Evolutionary conservation across 1,140 invertebrate species (phyloP), one percentile per base, ranked within the genome.

Genomic region (Ephestia elutella): DNA sequence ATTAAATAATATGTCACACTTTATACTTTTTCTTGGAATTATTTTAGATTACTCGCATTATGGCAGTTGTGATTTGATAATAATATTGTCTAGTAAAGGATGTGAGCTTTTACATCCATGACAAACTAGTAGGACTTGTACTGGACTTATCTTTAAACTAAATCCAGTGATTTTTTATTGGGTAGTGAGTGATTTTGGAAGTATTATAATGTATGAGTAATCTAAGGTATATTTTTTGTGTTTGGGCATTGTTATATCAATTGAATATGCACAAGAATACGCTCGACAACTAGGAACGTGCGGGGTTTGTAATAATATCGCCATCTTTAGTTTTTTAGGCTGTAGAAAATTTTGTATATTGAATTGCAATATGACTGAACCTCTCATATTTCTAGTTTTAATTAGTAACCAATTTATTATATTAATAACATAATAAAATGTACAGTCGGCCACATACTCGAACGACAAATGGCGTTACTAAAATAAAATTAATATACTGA

Each of bases 1-100:
- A 44, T 44, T 10, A 44, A 44, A 44, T 44, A 44, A 44, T 44
- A 44, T 44, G 38, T 44, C 38, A 44, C 15, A 15, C 15, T 44
- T 44, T 44, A 44, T 32, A 44, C 13, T 5, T 35, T 13, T 35
- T 44, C 38, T 44, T 44, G 3, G 15, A 32, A 32, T 32, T 44
- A 44, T 44, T n/a, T 44, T 44, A 44, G 38, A 44, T 44, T 44
- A 44, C n/a, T 44, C n/a, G 13, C 38, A 44, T 44, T 44, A 44
- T 15, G 7, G 38, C 38, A 32, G n/a, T 44, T 44, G 38, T 44
- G 38, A 44, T 15, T 44, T n/a, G 38, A 15, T 17, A 15, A 44
- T n/a, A 44, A 15, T 15, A 15, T 44, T 44, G n/a, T 44, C 13
- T 44, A 32, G 9, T 5, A 32, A 32, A 4, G 2, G 21, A 32